Percentiles rank a stretch among this genome's conserved stretches.
Conservation (phyloP, 2,888 invertebrate species). For the Hypselothyrea guttata region DNA sequence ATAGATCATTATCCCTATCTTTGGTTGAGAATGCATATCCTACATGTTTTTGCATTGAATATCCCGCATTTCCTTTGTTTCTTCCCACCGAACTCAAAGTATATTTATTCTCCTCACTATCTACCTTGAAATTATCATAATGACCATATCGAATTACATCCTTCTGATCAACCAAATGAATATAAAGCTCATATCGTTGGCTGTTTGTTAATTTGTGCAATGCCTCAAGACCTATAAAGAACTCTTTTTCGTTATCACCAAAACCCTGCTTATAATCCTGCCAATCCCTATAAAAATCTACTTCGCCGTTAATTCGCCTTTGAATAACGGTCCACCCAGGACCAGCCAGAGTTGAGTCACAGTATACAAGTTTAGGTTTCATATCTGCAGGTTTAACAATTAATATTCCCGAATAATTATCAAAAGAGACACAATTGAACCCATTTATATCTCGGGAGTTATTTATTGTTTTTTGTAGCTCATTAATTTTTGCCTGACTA, state of each 20-base stretch:
- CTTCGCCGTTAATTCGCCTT: constrained; percentile 84
- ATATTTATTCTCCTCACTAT: constrained; percentile 86
- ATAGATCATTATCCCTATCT: neutral
- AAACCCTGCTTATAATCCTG: constrained; percentile 86
- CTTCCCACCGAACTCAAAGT: constrained; percentile 85
- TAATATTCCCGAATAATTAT: no score
- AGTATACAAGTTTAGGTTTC: no score
- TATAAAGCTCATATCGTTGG: constrained; percentile 84
- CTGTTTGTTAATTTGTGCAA: constrained; percentile 82
- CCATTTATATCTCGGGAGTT: no score
- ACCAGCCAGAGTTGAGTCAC: no score
- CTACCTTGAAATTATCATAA: constrained; percentile 86
- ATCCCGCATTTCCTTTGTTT: constrained; percentile 82
- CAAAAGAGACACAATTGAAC: no score
- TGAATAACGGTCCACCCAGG: no score
- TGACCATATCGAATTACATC: constrained; percentile 84
- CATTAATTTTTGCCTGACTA: no score
- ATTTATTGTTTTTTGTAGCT: no score
- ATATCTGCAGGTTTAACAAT: no score
- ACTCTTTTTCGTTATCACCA: constrained; percentile 86
- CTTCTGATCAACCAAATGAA: constrained; percentile 85
- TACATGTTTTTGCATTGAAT: neutral
- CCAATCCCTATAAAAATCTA: constrained; percentile 86
- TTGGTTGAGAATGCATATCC: neutral
- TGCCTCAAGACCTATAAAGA: constrained; percentile 87